These are phyloP conservation scores for Hybos culiciformis DNA, from an alignment of 2,888 invertebrate species.

Conservation along the genomic window DNA sequence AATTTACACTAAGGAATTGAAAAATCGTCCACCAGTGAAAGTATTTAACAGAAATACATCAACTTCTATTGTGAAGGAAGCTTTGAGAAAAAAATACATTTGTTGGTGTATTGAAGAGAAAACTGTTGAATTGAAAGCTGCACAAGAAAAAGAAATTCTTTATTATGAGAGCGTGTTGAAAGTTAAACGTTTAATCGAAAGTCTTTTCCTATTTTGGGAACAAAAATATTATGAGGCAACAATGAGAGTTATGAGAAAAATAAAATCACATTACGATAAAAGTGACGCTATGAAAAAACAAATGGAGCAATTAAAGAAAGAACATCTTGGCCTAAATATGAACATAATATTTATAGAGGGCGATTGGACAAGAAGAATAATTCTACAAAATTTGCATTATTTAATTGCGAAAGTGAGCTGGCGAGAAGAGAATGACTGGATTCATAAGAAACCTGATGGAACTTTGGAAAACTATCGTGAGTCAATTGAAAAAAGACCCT, in stretches of 20 bases:
- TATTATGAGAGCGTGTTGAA: constrained; percentile 26
- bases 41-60: constrained; percentile 26
- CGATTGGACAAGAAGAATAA: constrained; percentile 28
- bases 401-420: constrained; percentile 30
- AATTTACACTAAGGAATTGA: constrained; percentile 29
- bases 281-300: constrained; percentile 25
- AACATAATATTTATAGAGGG: constrained; percentile 32
- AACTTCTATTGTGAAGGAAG: constrained; percentile 24
- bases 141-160: constrained; percentile 25
- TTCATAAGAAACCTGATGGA: constrained; percentile 20
- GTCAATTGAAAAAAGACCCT: constrained; percentile 13
- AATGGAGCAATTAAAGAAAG: constrained; percentile 20
- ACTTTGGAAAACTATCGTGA: constrained; percentile 23
- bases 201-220: constrained; percentile 30
- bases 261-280: constrained; percentile 26
- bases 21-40: constrained; percentile 24
- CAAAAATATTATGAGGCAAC: constrained; percentile 29
- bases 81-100: constrained; percentile 29
- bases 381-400: constrained; percentile 34
- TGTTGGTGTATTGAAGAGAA: constrained; percentile 29
- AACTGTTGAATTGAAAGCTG: constrained; percentile 28
- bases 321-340: constrained; percentile 27
- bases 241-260: constrained; percentile 26
- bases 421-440: constrained; percentile 32
- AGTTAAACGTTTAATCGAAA: constrained; percentile 22